phyloP scores from a whole-genome alignment of 1,140 invertebrate genomes.

The Penaeus indicus region DNA sequence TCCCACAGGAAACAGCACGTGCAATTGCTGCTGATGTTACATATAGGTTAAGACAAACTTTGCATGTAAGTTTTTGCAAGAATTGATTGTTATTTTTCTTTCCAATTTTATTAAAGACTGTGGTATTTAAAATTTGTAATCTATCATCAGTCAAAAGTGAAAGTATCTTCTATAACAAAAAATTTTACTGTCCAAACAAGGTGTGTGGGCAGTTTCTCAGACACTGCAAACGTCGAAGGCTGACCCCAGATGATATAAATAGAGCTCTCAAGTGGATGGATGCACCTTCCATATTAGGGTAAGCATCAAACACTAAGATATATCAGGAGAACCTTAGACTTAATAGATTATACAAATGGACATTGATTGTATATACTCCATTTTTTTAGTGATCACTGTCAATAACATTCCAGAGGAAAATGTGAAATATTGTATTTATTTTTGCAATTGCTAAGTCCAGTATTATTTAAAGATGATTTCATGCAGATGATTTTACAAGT shows the following conservation, averaged over 20 bases:
- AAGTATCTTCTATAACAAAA: not conserved
- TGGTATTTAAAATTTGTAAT: not conserved
- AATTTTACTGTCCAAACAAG: not conserved
- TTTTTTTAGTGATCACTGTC: not conserved
- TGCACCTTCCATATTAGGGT: slow-evolving; percentile 54
- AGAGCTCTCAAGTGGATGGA: slow-evolving; percentile 62
- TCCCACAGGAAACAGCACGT: slow-evolving; percentile 52
- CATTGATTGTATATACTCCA: not conserved
- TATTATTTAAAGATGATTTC: not conserved
- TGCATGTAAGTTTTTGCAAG: slow-evolving; percentile 36
- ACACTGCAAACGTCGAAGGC: slow-evolving; percentile 56
- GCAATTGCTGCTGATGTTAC: slow-evolving; percentile 61
- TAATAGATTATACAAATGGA: not conserved
- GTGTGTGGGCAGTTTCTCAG: slow-evolving; percentile 60
- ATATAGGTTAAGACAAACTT: slow-evolving; percentile 58
- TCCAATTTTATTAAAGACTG: not conserved
- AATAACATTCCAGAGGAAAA: too few relatives aligned
- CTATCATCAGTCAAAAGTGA: too few relatives aligned
- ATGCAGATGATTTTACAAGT: not conserved
- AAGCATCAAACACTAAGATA: not conserved
- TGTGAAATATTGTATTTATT: too few relatives aligned
- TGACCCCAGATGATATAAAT: slow-evolving; percentile 63
- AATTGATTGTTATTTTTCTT: not conserved
- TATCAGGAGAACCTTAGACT: too few relatives aligned
- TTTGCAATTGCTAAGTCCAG: not conserved